Conservation (phyloP, 2,888 invertebrate species). For the Eurois occulta region DNA sequence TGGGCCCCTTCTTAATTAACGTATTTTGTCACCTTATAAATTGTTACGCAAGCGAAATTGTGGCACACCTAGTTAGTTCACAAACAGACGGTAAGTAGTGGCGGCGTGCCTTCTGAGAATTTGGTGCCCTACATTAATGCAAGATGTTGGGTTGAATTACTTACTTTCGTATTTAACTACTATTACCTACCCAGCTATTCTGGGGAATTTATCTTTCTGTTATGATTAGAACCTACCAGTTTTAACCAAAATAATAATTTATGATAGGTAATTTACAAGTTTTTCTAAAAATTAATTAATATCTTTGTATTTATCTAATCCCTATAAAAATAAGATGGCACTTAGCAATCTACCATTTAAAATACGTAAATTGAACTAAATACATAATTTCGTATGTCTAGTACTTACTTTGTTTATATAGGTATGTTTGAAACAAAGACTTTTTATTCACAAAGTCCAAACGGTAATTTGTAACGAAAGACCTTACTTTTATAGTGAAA, state of each 20-base stretch:
- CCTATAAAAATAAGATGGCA: neutral
- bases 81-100: slow-evolving; percentile 35
- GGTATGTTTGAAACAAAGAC: neutral
- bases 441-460: neutral
- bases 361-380: neutral
- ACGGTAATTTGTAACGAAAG: neutral
- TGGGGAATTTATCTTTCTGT: neutral
- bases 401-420: neutral
- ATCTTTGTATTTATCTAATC: neutral
- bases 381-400: too few relatives aligned
- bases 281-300: neutral
- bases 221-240: neutral
- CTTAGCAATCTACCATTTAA: neutral
- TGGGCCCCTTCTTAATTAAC: slow-evolving; percentile 69
- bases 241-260: neutral
- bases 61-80: slow-evolving; percentile 46
- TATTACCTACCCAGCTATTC: neutral
- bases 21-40: slow-evolving; percentile 71
- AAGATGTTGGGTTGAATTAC: slow-evolving; percentile 19
- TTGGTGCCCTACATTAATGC: slow-evolving; percentile 30
- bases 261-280: neutral
- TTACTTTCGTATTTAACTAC: neutral
- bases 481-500: neutral
- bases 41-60: slow-evolving; percentile 50
- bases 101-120: slow-evolving; percentile 26